Percentiles rank a stretch among this genome's conserved stretches.
These are phyloP conservation scores for Drosophila truncata DNA, from an alignment of 1,140 invertebrate species.

Conservation along the genomic window DNA sequence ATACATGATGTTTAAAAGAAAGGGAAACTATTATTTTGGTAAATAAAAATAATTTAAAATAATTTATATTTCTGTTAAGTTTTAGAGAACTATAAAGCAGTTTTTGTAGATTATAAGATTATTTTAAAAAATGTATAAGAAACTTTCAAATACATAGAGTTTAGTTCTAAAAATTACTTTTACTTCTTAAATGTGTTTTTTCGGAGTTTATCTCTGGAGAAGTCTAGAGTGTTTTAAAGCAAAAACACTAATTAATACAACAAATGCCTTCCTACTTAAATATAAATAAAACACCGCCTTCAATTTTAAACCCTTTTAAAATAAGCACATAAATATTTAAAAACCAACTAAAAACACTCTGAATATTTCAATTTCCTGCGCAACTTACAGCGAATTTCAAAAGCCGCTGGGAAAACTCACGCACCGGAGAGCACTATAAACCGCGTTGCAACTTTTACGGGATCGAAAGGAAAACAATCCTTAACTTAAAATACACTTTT, in stretches of 20 bases:
- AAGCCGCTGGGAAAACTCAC: constrained; percentile 21
- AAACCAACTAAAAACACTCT: not conserved
- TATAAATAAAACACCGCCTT: no score
- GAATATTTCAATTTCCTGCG: not conserved
- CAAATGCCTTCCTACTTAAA: not conserved
- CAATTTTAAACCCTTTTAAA: not conserved
- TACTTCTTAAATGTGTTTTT: not conserved
- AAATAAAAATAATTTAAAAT: no score
- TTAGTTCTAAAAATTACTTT: no score
- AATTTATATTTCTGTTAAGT: no score
- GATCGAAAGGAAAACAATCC: not conserved
- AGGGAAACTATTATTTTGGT: no score
- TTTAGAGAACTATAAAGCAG: no score
- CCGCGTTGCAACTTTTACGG: constrained; percentile 2
- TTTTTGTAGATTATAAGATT: no score
- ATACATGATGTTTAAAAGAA: no score
- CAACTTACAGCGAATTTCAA: constrained; percentile 37
- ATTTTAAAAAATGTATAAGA: no score
- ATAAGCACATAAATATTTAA: not conserved
- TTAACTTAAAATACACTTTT: not conserved
- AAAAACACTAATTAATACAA: not conserved
- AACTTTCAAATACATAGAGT: not conserved
- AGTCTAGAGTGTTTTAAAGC: not conserved
- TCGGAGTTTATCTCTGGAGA: not conserved
- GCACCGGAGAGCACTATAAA: constrained; percentile 3